Base-by-base conservation (phyloP, 2,888 invertebrate species). In the Onchidella celtica region DNA sequence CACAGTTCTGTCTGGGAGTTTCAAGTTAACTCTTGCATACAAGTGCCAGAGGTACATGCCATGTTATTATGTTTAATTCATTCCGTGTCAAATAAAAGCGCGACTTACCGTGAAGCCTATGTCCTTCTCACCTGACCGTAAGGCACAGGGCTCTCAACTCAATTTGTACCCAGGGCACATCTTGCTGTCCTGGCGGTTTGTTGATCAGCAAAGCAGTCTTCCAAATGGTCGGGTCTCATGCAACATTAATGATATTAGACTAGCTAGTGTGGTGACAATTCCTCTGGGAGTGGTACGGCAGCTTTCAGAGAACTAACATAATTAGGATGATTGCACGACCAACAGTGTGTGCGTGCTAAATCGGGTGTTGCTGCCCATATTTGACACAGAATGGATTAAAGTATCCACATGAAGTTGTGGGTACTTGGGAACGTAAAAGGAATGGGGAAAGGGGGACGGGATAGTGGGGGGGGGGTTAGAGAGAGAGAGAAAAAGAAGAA, bases 241-340 rank as follows among this genome's bases (percentile, higher is more conserved):
- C 68, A 77, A 55, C 63, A 77, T 77, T 77, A 77, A 66, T 66
- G 32, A 65, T 57, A 57, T 68, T 34, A 77, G 57, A 68, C 68
- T 57, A 57, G 68, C 34, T 21, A n/a, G 47, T 65, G 32, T 29
- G n/a, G n/a, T 21, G 55, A 29, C 55, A 32, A 32, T 36, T 72
- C 73, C 27, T 59, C 11, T 6, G 77, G 68, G 77, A 47, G 21
- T 21, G 34, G 21, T n/a, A 68, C 32, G 34, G 57, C 77, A 17
- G 55, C 57, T 34, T 66, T 55, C 66, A 66, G 55, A 57, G 34
- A 68, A 66, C 76, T 47, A 76, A 76, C 65, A 65, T 66, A 76
- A 66, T 66, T 66, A 66, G 76, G 65, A 47, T 40, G 76, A 76
- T 76, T 76, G 76, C 76, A 40, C 40, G 47, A 36, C 47, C 65